Conservation (phyloP, 2,888 invertebrate genomes). For the Melanargia galathea region DNA sequence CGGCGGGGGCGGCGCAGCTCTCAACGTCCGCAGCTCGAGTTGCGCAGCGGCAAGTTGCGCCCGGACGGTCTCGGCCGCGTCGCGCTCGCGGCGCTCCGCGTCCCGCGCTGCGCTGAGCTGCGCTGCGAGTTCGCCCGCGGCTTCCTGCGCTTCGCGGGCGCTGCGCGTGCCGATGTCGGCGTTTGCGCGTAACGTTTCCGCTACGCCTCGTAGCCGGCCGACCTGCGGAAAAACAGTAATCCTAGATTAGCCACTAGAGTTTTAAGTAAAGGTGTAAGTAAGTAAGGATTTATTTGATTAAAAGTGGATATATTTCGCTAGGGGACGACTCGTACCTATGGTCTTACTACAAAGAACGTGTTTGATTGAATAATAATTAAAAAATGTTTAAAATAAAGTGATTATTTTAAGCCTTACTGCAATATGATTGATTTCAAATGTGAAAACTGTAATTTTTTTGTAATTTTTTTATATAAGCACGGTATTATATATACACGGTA, state of each 20-base stretch:
- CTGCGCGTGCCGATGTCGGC: slow-evolving; percentile 80
- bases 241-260: not conserved
- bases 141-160: slow-evolving; percentile 79
- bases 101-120: slow-evolving; percentile 76
- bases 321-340: no score
- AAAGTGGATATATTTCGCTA: no score
- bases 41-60: slow-evolving; percentile 85
- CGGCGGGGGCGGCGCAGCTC: slow-evolving; percentile 84
- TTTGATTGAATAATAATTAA: no score
- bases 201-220: slow-evolving; percentile 76
- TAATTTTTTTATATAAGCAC: no score
- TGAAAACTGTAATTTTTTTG: no score
- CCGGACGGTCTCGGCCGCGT: slow-evolving; percentile 58
- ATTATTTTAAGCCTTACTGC: no score
- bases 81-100: slow-evolving; percentile 75
- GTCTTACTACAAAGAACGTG: no score
- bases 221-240: slow-evolving; percentile 54
- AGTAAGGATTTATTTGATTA: no score
- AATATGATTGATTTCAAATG: no score
- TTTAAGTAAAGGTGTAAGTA: no score
- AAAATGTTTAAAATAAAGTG: no score
- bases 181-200: slow-evolving; percentile 83
- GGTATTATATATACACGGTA: no score
- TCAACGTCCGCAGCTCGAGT: slow-evolving; percentile 83
- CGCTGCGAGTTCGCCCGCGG: slow-evolving; percentile 72